Evolutionary conservation across 2,113 vertebrate species (phyloP), one percentile per base, ranked within the genome.

Genomic region (Hippocampus abdominalis): DNA sequence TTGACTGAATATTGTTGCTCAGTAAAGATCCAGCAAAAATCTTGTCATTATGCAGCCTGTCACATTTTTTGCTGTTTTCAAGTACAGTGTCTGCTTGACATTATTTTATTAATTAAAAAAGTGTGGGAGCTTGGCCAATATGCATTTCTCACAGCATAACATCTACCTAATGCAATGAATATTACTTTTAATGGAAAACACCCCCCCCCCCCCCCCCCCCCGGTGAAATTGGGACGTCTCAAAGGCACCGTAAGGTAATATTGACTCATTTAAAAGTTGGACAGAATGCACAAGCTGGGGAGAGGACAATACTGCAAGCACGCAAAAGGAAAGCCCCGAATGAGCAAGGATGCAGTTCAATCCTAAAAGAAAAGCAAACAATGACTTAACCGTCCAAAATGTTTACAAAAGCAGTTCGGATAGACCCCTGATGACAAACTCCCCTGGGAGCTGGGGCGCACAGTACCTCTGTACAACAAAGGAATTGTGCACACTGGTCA

Each of bases 401-500:
- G 79, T 83, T 87, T 84, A 86, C 84, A 86, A 86, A 63, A 84
- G 75, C 71, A 60, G 27, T 27, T 40, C 73, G 60, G 77, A 71
- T 74, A 76, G 77, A 82, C 40, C 80, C 74, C 68, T 68, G 60
- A 73, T 69, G 80, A 84, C 86, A 60, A 11, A 39, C 51, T 83
- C 81, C 74, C 78, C 48, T 8, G 13, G 42, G 42, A 64, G n/a
- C 42, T 25, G 62, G 39, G 67, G 73, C 70, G 46, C 78, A 71
- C 80, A 63, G 74, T 70, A 48, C 68, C 64, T 85, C 79, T 82
- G 83, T 79, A 83, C 20, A 40, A 80, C 74, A 71, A 83, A 76
- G 84, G 82, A 90, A 86, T 80, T 84, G 79, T 84, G 73, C 72
- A 89, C 74, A 81, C 64, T 57, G 74, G 74, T 90, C 74, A 83